Conservation (phyloP, 1,140 invertebrate species). For the Pantala flavescens region DNA sequence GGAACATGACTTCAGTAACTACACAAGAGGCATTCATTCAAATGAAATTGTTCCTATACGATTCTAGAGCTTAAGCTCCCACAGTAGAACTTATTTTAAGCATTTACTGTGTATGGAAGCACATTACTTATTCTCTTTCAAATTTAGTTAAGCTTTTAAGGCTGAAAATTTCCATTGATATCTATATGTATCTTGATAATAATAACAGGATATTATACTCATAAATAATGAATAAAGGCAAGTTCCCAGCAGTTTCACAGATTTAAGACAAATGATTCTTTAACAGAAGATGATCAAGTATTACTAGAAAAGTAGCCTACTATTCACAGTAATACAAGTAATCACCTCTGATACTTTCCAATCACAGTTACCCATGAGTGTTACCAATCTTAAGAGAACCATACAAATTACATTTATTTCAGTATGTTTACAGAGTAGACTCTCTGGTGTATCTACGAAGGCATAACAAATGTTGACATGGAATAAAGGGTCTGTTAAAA, state of each 20-base stretch:
- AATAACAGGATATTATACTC: neutral
- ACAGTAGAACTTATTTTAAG: neutral
- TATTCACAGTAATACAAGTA: neutral
- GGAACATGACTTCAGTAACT: neutral
- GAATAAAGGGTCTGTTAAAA: neutral
- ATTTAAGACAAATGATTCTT: neutral
- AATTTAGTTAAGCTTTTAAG: neutral
- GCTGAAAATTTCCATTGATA: neutral
- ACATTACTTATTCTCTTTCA: neutral
- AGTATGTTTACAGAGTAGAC: neutral
- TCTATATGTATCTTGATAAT: neutral
- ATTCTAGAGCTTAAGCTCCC: neutral
- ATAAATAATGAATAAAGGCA: neutral
- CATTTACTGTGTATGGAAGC: neutral
- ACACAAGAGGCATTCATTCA: neutral
- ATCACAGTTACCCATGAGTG: neutral
- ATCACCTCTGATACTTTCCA: neutral
- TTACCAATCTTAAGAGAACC: constrained; percentile 2
- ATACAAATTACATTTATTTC: neutral
- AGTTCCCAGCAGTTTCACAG: constrained; percentile 3
- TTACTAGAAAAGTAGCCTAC: neutral
- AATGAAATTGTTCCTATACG: neutral
- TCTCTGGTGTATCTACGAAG: neutral
- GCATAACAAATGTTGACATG: constrained; percentile 9
- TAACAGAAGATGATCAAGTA: neutral